phyloP scores from a whole-genome alignment of 2,888 invertebrate genomes.

The Trissoscelio sp. region DNA sequence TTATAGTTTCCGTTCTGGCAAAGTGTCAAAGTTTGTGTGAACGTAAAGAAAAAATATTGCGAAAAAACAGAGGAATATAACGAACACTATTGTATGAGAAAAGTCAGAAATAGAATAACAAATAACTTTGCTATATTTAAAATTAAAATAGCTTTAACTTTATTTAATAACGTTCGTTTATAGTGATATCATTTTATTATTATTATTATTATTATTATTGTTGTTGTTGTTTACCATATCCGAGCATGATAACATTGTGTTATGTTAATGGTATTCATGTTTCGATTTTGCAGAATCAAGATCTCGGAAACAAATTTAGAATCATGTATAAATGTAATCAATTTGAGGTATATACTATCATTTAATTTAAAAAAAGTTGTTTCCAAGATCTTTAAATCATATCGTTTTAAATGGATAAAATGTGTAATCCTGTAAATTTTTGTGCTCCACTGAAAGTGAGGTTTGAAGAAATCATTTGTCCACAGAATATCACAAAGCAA shows the following conservation, averaged over 20 bases:
- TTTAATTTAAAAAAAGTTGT: neutral
- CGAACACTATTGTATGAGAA: neutral
- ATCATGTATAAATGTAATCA: constrained; percentile 1
- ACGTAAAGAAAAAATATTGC: constrained; percentile 9
- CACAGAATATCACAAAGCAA: constrained; percentile 98
- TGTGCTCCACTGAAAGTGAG: constrained; percentile 65
- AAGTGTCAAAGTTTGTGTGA: constrained; percentile 6
- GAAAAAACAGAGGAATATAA: neutral
- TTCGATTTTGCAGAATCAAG: constrained; percentile 32
- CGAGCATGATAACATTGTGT: neutral
- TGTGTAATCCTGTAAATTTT: constrained; percentile 45
- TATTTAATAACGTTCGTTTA: neutral
- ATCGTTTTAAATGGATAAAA: constrained; percentile 26
- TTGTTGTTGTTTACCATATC: neutral
- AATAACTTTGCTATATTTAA: constrained; percentile 20
- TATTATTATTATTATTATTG: neutral
- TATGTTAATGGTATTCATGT: neutral
- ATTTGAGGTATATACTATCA: too few relatives aligned
- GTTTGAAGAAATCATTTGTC: constrained; percentile 85
- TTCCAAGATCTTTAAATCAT: constrained; percentile 39
- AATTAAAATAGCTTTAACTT: constrained; percentile 2
- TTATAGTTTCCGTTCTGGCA: constrained; percentile 28
- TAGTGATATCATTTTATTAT: neutral
- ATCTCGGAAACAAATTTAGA: constrained; percentile 23
- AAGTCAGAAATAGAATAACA: constrained; percentile 29